phyloP scores from a whole-genome alignment of 2,888 invertebrate species.

The Trisateles emortualis region DNA sequence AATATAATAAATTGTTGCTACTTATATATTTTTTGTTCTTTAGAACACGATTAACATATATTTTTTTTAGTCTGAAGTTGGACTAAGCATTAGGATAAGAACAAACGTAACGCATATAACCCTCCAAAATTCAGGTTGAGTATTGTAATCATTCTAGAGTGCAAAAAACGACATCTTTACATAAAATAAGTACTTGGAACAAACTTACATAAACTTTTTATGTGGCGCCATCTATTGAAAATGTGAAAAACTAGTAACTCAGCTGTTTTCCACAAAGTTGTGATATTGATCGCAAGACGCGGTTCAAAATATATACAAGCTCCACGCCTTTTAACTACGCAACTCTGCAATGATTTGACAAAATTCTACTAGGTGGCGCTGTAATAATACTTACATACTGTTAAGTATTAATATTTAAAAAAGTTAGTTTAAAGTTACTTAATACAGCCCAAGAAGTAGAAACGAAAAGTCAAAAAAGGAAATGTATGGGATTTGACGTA shows the following conservation, averaged over 20 bases:
- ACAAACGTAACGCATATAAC: too few species aligned
- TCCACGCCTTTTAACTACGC: not conserved
- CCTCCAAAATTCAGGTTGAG: too few species aligned
- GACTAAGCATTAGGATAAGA: too few species aligned
- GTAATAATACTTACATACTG: not conserved
- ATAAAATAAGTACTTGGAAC: not conserved
- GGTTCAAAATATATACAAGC: not conserved
- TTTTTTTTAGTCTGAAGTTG: too few species aligned
- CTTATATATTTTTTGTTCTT: too few species aligned
- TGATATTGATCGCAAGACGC: not conserved
- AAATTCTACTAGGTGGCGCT: constrained; percentile 43
- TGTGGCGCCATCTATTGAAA: constrained; percentile 49
- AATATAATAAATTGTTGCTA: too few species aligned
- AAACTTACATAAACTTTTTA: not conserved
- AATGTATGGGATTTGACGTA: too few species aligned
- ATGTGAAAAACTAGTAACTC: constrained; percentile 10
- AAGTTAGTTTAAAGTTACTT: too few species aligned
- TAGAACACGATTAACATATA: too few species aligned
- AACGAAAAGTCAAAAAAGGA: too few species aligned
- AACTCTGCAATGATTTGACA: constrained; percentile 3
- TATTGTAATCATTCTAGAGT: not conserved
- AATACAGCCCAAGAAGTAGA: too few species aligned
- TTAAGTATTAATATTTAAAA: not conserved
- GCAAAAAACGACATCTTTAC: constrained; percentile 2
- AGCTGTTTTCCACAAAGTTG: constrained; percentile 14